These are phyloP conservation scores for Phataginus tetradactyla DNA, from an alignment of 2,797 vertebrate species.

Conservation along the genomic window DNA sequence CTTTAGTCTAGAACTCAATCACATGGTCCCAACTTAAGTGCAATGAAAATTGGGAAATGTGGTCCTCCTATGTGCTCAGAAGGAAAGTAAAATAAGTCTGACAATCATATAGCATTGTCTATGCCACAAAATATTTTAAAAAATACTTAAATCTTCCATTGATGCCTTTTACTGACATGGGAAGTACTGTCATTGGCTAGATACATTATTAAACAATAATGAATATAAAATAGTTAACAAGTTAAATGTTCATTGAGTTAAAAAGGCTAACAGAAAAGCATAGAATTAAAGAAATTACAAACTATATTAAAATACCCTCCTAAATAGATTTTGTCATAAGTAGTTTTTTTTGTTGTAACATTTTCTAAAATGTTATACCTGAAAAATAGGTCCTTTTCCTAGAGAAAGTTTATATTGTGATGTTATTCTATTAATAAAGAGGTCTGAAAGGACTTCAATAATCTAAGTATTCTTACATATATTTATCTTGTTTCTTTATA, in stretches of 20 bases:
- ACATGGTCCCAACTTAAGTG: neutral
- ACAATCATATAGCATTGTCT: neutral
- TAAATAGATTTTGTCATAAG: neutral
- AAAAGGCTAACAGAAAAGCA: neutral
- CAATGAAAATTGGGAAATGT: neutral
- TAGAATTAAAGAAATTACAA: neutral
- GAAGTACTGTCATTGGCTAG: neutral
- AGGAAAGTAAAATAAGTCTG: neutral
- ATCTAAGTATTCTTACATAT: conserved; percentile 20
- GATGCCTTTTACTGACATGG: neutral
- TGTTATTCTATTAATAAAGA: neutral
- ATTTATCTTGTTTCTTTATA: conserved; percentile 72
- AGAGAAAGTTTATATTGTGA: neutral
- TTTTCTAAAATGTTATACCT: neutral
- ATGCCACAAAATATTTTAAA: neutral
- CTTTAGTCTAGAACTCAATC: neutral
- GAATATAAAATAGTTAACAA: neutral
- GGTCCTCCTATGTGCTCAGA: neutral
- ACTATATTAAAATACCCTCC: neutral
- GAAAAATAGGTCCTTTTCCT: neutral
- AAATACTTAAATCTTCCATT: neutral
- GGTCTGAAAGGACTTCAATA: conserved; percentile 6
- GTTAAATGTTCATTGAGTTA: neutral
- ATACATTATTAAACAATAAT: neutral
- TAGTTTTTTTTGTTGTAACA: neutral